These are phyloP conservation scores for Paramormyrops hopkinsi DNA, from an alignment of 2,797 vertebrate species.

Conservation along the genomic window DNA sequence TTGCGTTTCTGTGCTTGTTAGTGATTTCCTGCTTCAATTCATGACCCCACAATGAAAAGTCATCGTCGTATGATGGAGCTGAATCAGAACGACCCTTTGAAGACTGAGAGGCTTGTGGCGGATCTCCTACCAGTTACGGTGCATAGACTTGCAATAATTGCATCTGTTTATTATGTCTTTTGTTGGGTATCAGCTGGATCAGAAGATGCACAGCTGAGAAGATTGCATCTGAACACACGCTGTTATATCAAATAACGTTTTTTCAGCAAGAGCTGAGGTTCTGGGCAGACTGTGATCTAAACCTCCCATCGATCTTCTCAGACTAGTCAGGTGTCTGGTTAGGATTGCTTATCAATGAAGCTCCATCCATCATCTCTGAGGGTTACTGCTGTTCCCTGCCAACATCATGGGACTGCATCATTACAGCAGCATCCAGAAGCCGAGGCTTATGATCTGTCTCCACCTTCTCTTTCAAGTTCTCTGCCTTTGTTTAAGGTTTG, in stretches of 20 bases:
- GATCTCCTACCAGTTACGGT: neutral
- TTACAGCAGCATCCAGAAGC: neutral
- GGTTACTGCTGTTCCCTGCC: neutral
- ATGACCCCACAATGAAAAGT: neutral
- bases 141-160: neutral
- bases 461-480: neutral
- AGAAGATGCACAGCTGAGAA: neutral
- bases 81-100: neutral
- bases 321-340: neutral
- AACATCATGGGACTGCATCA: neutral
- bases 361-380: neutral
- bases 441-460: neutral
- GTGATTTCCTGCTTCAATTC: neutral
- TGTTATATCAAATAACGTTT: neutral
- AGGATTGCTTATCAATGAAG: neutral
- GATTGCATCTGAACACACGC: neutral
- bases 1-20: neutral
- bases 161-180: neutral
- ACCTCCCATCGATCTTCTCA: neutral
- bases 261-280: neutral
- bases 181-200: neutral
- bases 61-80: neutral
- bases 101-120: neutral
- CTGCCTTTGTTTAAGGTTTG: neutral
- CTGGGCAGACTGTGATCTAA: neutral